Evolutionary conservation across 1,140 invertebrate genomes (phyloP), one percentile per base, ranked within the genome.

Genomic region (Lutraria rhynchaena): DNA sequence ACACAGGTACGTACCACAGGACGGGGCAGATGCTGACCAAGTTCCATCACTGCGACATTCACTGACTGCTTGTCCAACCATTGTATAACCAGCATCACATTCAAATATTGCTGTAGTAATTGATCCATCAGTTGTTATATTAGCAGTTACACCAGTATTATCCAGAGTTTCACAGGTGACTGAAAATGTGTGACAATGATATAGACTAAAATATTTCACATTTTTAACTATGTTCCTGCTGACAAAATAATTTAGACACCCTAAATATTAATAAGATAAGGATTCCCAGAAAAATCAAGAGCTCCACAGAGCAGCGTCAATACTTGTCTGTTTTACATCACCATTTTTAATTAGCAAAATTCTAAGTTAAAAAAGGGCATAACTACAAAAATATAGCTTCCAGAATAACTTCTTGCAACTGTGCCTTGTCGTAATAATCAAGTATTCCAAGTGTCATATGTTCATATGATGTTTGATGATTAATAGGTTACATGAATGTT

Each of bases 1-100:
- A n/a, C n/a, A n/a, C n/a, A n/a, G n/a, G n/a, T n/a, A n/a, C 11
- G 35, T 76, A 76, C 73, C 58, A n/a, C 73, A 76, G 0, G 44
- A 51, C 15, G 73, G 73, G 11, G 35, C 27, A 44, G 41, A 1
- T 11, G 44, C 22, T n/a, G 46, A 29, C 73, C 73, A 76, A 15
- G 73, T 63, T 5, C 73, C 73, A 17, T 76, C 73, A 51, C 57
- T 76, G 4, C 73, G 35, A 35, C 73, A 76, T 51, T 33, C 13
- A n/a, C 17, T 61, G 1, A 24, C 51, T 31, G 57, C 33, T 35
- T 76, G 53, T 3, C 73, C 73, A 1, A 51, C 24, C 57, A 76
- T 33, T 31, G 73, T 76, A 46, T 76, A 76, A 44, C 73, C 73
- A 1, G 13, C 33, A 31, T 63, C 58, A 51, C 73, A 76, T 22